Evolutionary conservation across 2,888 invertebrate species (phyloP), one percentile per base, ranked within the genome.

Genomic region (Pseudanteris insignis): DNA sequence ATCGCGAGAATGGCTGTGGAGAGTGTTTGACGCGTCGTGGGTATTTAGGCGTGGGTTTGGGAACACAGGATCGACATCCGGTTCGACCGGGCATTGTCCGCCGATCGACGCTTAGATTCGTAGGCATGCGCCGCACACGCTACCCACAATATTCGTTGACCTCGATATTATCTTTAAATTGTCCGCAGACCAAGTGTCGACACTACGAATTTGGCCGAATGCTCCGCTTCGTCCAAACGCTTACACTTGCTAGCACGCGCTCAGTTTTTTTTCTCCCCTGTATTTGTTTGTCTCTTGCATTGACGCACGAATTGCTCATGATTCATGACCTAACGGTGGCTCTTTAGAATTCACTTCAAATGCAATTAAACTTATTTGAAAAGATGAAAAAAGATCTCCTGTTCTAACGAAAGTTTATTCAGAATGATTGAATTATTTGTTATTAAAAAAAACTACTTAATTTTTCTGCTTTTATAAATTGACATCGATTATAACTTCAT

Each of bases 21-120:
- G 53, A 51, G 47, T 55, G 62, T 63, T 60, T 40, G 29, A 28
- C 14, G 38, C 37, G 48, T 63, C 65, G 68, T 69, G 66, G 68
- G 68, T 64, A 66, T 67, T 67, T 67, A 62, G 65, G 71, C 72
- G 75, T 75, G 73, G 73, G 75, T 71, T 76, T 77, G 64, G 71
- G 70, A 69, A 72, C 68, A 73, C 68, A 67, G 65, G 68, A 61
- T 61, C 70, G 66, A 67, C 73, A 73, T 73, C 70, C 71, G 64
- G 67, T 53, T 55, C 48, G 64, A 63, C 64, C 71, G 71, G 68
- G 72, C 74, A 75, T 76, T 76, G 76, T 77, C 72, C 73, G 72
- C 57, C 68, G 71, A 71, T 72, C 63, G 69, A 67, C 68, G 64
- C 64, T 67, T 72, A 70, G 66, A 70, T 68, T 66, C 50, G 60